Base-by-base conservation (phyloP, 2,888 invertebrate species). In the Campoplex nolae region DNA sequence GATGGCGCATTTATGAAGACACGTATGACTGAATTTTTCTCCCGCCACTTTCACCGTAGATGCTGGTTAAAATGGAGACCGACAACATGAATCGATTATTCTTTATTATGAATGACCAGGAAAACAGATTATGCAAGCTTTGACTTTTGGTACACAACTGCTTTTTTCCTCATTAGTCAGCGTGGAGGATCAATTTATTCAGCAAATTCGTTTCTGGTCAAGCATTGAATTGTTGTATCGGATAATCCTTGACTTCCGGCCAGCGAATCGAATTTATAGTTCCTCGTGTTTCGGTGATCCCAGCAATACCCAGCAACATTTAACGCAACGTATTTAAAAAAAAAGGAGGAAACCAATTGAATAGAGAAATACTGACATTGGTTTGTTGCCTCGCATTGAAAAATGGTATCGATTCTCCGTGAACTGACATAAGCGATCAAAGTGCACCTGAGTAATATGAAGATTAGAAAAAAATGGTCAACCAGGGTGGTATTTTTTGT, bases 241-340 rank as follows among this genome's bases (percentile, higher is more conserved):
- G 76, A 85, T 88, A 87, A 89, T 88, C 88, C 87, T 74, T 73
- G 79, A 81, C 86, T 88, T 90, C 90, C 90, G 87, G 88, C 78
- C 54, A 62, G 74, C 32, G 42, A n/a, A 3, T 32, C 48, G 16
- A 42, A 56, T 71, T 6, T 38, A 35, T 51, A 76, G 54, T 56
- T 48, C 48, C 28, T 70, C 62, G 75, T 76, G n/a, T 80, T 62
- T 11, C 78, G 58, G 38, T 48, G 68, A 32, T 75, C 73, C 56
- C 54, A 6, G 62, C 58, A 28, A 23, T 28, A 42, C n/a, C 38
- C 54, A 56, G 56, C 13, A 65, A 51, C 51, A 42, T 77, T 71
- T 42, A 32, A 51, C 48, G 18, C 48, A 32, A 45, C 58, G 70
- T 70, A 35, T n/a, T n/a, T 8, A 16, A 68, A 18, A 76, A 18